Evolutionary conservation across 2,113 vertebrate species (phyloP).

Genomic region (Pelodiscus sinensis): DNA sequence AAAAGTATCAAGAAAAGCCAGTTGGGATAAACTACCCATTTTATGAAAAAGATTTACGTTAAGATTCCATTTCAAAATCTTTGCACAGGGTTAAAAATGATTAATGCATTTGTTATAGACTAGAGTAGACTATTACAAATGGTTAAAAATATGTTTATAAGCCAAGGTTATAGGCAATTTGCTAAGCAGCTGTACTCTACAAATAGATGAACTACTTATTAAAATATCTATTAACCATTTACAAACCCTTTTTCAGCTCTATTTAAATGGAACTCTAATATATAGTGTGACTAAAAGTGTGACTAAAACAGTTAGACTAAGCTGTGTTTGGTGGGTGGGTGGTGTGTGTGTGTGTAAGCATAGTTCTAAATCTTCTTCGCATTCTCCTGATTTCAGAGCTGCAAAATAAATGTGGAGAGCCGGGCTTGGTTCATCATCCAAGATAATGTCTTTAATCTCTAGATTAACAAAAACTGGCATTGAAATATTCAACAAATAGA

Average conservation of each 20-base stretch:
- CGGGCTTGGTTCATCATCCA: not conserved
- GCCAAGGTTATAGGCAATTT: not conserved
- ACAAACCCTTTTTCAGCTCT: not conserved
- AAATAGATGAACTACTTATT: not conserved
- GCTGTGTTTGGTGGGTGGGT: not conserved
- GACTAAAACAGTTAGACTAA: not conserved
- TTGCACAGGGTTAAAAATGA: not conserved
- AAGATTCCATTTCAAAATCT: not conserved
- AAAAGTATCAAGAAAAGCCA: not conserved
- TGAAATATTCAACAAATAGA: not conserved
- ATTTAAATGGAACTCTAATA: not conserved
- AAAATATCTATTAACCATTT: not conserved
- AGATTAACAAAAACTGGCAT: not conserved
- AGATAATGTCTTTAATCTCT: not conserved
- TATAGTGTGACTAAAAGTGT: not conserved
- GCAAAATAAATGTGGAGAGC: not conserved
- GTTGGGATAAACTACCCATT: not conserved
- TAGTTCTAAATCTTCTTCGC: not conserved
- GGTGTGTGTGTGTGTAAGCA: not conserved
- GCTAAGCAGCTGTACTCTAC: not conserved
- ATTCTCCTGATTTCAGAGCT: not conserved
- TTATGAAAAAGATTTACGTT: not conserved
- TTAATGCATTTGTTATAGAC: not conserved
- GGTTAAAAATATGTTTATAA: not conserved
- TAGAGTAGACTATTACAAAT: not conserved